Evolutionary conservation across 2,113 vertebrate genomes (phyloP).

Genomic region (Thunnus maccoyii): DNA sequence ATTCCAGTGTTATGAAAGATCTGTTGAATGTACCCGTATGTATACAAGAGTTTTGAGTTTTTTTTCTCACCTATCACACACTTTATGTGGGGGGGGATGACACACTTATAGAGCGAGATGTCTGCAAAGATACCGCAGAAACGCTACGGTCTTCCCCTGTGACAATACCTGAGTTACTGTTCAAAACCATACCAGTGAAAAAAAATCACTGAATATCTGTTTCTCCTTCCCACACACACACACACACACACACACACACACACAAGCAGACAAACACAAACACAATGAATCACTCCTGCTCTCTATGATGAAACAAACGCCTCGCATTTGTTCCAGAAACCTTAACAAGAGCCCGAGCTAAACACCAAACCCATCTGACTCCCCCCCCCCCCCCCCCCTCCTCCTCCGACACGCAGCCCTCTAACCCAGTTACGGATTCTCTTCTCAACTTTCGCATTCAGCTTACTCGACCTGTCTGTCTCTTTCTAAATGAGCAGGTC

Average conservation of each 20-base stretch:
- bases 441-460: background rate
- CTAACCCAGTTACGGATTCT: constrained; percentile 46
- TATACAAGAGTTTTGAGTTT: too few relatives aligned
- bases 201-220: constrained; percentile 16
- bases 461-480: background rate
- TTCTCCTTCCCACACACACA: background rate
- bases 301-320: constrained; percentile 57
- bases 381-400: background rate
- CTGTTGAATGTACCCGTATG: too few relatives aligned
- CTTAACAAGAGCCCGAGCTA: background rate
- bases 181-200: constrained; percentile 47
- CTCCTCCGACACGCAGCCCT: constrained; percentile 28
- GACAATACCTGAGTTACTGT: constrained; percentile 19
- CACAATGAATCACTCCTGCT: constrained; percentile 63
- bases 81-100: too few relatives aligned
- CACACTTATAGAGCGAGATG: background rate
- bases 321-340: constrained; percentile 74
- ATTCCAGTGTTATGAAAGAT: too few relatives aligned
- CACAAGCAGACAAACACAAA: constrained; percentile 39
- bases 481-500: background rate
- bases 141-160: constrained; percentile 28
- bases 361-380: constrained; percentile 7
- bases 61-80: too few relatives aligned
- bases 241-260: constrained; percentile 13
- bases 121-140: background rate